phyloP scores from a whole-genome alignment of 2,113 vertebrate genomes.

The Vireo altiloquus region DNA sequence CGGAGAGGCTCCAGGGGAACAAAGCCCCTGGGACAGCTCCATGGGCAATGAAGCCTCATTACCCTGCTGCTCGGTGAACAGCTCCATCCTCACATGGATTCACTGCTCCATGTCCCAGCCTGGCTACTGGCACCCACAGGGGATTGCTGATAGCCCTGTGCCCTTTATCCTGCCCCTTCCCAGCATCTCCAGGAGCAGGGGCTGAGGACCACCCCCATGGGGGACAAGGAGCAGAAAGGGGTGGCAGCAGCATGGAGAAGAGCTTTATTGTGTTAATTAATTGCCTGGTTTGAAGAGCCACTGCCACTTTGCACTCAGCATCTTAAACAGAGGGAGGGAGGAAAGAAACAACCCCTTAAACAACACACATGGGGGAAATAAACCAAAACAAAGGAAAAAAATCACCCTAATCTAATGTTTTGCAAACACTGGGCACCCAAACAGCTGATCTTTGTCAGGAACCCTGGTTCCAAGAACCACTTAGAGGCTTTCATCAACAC shows the following conservation, averaged over 20 bases:
- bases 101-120: fast-evolving
- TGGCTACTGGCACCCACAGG: neutral
- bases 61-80: neutral
- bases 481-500: conserved; percentile 79
- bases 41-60: neutral
- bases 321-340: neutral
- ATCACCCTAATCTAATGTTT: conserved; percentile 67
- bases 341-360: neutral
- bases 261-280: conserved; percentile 44
- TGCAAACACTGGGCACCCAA: conserved; percentile 72
- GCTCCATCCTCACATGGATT: neutral
- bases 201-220: neutral
- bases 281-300: neutral
- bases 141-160: neutral
- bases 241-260: neutral
- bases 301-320: neutral
- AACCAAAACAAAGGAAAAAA: neutral
- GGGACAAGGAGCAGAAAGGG: neutral
- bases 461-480: conserved; percentile 74
- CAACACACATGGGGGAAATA: neutral
- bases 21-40: neutral
- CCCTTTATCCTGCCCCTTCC: neutral
- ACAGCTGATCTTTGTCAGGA: conserved; percentile 73
- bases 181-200: neutral
- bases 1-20: neutral